Conservation (phyloP, 2,888 invertebrate species). For the Diarsia mendica region DNA sequence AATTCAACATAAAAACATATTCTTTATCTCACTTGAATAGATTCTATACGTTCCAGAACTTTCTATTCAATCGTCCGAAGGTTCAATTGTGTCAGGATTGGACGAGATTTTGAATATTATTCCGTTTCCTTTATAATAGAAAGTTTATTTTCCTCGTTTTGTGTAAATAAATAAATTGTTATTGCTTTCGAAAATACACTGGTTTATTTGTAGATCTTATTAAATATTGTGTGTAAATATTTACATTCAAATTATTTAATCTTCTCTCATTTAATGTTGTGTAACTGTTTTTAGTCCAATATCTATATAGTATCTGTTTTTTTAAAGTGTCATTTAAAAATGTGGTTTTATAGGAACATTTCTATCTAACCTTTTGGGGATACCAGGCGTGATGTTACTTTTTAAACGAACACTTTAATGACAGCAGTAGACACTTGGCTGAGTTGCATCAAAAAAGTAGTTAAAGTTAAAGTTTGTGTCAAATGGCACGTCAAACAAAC, state of each 20-base stretch:
- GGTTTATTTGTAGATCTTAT: not conserved
- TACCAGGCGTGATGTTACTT: too few relatives aligned
- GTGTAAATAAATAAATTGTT: not conserved
- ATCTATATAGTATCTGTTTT: not conserved
- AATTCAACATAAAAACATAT: slow-evolving; percentile 67
- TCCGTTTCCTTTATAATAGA: slow-evolving; percentile 19
- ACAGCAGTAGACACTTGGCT: too few relatives aligned
- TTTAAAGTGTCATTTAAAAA: not conserved
- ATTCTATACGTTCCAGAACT: slow-evolving; percentile 52
- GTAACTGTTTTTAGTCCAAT: too few relatives aligned
- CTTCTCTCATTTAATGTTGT: too few relatives aligned
- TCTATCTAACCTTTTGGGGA: too few relatives aligned
- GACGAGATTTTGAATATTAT: slow-evolving; percentile 47
- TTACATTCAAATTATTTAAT: not conserved
- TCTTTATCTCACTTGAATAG: slow-evolving; percentile 59
- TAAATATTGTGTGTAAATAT: not conserved
- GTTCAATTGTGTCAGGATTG: slow-evolving; percentile 45
- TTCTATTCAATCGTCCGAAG: slow-evolving; percentile 61
- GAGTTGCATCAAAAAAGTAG: too few relatives aligned
- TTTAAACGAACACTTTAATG: not conserved
- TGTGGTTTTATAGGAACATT: too few relatives aligned
- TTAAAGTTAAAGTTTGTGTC: too few relatives aligned
- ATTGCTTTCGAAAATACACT: not conserved
- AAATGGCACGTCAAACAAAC: too few relatives aligned
- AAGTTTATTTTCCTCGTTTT: slow-evolving; percentile 21